These are phyloP conservation scores for Laticauda laticaudata DNA, from an alignment of 2,113 vertebrate genomes.

Conservation along the genomic window DNA sequence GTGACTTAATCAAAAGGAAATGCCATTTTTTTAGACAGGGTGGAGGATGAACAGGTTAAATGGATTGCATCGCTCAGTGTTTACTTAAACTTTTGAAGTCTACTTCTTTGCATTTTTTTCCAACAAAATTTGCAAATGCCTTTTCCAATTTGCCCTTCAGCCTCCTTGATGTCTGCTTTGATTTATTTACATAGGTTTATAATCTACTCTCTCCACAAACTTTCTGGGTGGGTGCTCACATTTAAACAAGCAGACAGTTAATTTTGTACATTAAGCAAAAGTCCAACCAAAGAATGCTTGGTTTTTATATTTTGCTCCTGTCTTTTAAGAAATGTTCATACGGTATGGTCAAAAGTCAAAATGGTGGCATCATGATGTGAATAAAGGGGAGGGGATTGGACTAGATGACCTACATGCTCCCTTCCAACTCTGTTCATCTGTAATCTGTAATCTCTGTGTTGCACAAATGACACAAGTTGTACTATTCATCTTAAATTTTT, in stretches of 20 bases:
- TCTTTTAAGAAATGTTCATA: background rate
- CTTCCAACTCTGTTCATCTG: no score
- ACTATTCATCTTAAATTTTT: background rate
- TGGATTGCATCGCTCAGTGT: conserved; percentile 53
- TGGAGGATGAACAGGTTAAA: conserved; percentile 56
- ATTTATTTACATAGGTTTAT: conserved; percentile 28
- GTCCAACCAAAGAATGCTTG: background rate
- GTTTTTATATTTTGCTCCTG: background rate
- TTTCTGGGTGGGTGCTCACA: background rate
- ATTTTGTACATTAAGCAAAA: conserved; percentile 15
- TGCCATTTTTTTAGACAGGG: conserved; percentile 36
- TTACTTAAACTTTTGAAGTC: conserved; percentile 56
- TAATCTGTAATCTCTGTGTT: background rate
- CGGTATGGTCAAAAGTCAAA: background rate
- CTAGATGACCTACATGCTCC: no score
- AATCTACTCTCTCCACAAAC: conserved; percentile 14
- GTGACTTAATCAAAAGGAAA: conserved; percentile 68
- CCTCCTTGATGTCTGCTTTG: background rate
- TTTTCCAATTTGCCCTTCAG: conserved; percentile 39
- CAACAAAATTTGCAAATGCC: conserved; percentile 53
- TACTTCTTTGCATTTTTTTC: conserved; percentile 17
- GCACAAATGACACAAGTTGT: background rate
- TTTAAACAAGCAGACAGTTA: conserved; percentile 3
- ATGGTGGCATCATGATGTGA: background rate
- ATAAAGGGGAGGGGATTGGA: background rate